phyloP scores from a whole-genome alignment of 2,888 invertebrate species.

The Lymantria dispar region DNA sequence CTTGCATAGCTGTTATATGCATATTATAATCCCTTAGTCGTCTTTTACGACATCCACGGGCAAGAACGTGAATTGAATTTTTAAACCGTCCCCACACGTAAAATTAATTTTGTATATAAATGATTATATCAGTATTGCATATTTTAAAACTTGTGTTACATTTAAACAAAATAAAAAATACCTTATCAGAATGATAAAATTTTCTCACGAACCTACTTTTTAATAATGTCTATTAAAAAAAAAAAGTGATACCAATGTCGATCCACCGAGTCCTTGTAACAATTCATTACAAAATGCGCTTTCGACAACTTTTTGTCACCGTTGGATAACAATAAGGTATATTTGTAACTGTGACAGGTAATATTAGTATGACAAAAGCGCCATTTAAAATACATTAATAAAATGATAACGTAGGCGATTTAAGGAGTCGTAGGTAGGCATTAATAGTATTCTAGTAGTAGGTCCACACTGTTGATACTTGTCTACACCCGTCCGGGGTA shows the following conservation, averaged over 20 bases:
- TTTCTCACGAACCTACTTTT: conserved; percentile 21
- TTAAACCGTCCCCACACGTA: too few species aligned
- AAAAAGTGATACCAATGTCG: conserved; percentile 37
- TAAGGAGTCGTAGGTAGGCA: background rate
- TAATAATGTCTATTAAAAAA: conserved; percentile 10
- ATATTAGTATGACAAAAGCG: conserved; percentile 11
- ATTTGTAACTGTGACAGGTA: conserved; percentile 13
- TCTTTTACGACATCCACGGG: too few species aligned
- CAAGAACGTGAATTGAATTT: too few species aligned
- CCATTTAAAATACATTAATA: conserved; percentile 2
- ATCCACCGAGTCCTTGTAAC: conserved; percentile 56
- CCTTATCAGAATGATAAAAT: background rate
- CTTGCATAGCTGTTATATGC: too few species aligned
- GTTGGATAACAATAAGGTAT: conserved; percentile 17
- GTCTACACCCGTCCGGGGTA: too few species aligned
- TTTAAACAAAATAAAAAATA: too few species aligned
- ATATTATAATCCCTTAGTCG: too few species aligned
- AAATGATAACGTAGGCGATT: conserved; percentile 1
- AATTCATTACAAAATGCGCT: conserved; percentile 57
- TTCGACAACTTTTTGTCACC: conserved; percentile 42
- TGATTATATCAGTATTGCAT: too few species aligned
- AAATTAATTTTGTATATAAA: too few species aligned
- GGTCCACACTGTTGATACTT: too few species aligned
- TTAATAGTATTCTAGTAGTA: too few species aligned
- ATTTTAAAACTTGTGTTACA: too few species aligned